phyloP scores from a whole-genome alignment of 2,888 invertebrate genomes.

The Plebejus anna region DNA sequence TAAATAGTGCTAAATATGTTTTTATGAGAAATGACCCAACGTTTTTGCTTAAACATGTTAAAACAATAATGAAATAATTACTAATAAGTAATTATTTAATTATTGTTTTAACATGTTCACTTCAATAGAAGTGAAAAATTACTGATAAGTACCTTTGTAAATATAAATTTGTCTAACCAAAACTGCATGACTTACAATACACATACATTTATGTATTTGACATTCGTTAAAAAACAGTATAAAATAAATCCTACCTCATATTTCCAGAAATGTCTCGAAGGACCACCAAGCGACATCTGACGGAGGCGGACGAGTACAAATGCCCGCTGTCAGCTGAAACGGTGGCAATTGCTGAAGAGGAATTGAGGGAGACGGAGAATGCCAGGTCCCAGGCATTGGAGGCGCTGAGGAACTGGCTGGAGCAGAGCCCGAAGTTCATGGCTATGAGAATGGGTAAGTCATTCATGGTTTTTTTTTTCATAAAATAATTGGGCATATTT shows the following conservation, averaged over 20 bases:
- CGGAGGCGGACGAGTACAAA: conserved; percentile 82
- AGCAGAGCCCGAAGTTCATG: conserved; percentile 84
- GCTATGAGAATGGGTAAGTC: conserved; percentile 83
- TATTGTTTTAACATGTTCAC: too few species aligned
- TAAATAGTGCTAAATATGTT: too few species aligned
- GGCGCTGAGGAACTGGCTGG: conserved; percentile 85
- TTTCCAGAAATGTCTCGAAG: conserved; percentile 58
- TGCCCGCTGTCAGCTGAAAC: conserved; percentile 81
- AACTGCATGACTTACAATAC: too few species aligned
- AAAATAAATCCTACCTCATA: neutral
- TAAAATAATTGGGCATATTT: too few species aligned
- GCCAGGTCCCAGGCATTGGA: conserved; percentile 82
- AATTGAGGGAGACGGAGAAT: conserved; percentile 84
- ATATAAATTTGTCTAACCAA: too few species aligned
- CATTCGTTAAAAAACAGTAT: neutral
- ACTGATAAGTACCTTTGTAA: too few species aligned
- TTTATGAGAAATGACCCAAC: too few species aligned
- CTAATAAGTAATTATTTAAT: too few species aligned
- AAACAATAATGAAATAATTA: too few species aligned
- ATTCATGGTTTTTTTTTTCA: neutral
- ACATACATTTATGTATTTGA: too few species aligned
- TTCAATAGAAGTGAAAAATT: too few species aligned
- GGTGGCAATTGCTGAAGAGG: conserved; percentile 82
- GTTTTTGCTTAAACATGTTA: too few species aligned
- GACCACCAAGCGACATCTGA: conserved; percentile 71